Conservation (phyloP, 1,140 invertebrate genomes). For the Pogonomyrmex barbatus region DNA sequence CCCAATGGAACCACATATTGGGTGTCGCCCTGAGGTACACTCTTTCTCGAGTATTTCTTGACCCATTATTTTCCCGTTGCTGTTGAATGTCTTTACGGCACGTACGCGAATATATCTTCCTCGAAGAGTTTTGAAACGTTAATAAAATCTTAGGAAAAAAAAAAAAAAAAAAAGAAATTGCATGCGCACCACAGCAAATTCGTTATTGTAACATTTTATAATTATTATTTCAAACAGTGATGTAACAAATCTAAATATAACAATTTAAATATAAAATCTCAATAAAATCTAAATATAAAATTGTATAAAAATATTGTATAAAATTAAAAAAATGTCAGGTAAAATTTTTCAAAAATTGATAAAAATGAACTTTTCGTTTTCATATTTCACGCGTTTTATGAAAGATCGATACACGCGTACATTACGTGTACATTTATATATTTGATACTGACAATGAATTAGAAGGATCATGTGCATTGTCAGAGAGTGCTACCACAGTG, state of each 20-base stretch:
- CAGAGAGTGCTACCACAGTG: conserved; percentile 71
- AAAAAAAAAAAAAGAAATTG: conserved; percentile 19
- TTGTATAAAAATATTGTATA: too few species aligned
- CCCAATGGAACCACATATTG: conserved; percentile 66
- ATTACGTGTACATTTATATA: conserved; percentile 20
- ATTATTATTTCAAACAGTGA: not conserved
- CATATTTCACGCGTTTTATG: not conserved
- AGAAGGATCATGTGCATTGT: conserved; percentile 79
- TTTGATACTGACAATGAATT: conserved; percentile 61
- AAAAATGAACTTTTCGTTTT: conserved; percentile 20
- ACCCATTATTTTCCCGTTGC: conserved; percentile 67
- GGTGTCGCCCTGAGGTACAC: conserved; percentile 52
- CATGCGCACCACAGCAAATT: conserved; percentile 2
- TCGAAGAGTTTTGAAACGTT: not conserved
- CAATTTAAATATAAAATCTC: not conserved
- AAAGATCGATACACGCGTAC: conserved; percentile 6
- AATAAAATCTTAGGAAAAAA: conserved; percentile 38
- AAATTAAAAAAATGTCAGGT: not conserved
- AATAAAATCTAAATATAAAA: too few species aligned
- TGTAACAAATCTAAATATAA: not conserved
- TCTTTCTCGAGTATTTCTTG: conserved; percentile 71
- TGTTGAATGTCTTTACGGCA: conserved; percentile 56
- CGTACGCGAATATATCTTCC: conserved; percentile 46
- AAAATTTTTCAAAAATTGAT: not conserved
- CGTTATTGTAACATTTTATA: not conserved